Conservation (phyloP, 2,888 invertebrate genomes). For the Caenorhabditis auriculariae region DNA sequence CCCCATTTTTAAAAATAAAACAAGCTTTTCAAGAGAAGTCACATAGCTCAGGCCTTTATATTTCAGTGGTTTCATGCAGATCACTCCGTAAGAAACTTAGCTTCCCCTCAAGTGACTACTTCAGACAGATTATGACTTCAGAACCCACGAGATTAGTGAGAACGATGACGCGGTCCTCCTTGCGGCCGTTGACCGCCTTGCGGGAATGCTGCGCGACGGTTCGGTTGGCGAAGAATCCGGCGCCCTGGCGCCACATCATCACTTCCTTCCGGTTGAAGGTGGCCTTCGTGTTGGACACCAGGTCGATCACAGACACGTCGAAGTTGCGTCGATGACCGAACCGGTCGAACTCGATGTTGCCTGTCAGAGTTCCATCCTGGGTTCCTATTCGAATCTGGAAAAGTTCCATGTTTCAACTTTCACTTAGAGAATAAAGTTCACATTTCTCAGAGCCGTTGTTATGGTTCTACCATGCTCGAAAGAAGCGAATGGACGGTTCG, state of each 20-base stretch:
- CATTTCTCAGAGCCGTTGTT: conserved; percentile 45
- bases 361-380: conserved; percentile 56
- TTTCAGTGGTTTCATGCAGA: no score
- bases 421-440: conserved; percentile 8
- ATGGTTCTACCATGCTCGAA: conserved; percentile 61
- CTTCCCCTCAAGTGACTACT: no score
- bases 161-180: conserved; percentile 49
- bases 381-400: conserved; percentile 45
- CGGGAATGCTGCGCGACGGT: conserved; percentile 60
- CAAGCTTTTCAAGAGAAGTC: no score
- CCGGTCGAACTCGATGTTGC: conserved; percentile 60
- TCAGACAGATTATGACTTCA: no score
- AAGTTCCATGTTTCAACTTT: neutral
- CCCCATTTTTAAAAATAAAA: no score
- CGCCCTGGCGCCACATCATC: conserved; percentile 53
- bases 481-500: conserved; percentile 57
- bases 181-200: conserved; percentile 41
- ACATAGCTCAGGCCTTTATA: no score
- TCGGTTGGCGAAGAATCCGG: conserved; percentile 57
- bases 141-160: conserved; percentile 37
- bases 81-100: no score
- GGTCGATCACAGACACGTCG: conserved; percentile 56
- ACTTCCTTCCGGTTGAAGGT: conserved; percentile 62
- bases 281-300: conserved; percentile 57
- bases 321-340: conserved; percentile 57